Conservation (phyloP, 2,113 vertebrate genomes). For the Azemiops feae region DNA sequence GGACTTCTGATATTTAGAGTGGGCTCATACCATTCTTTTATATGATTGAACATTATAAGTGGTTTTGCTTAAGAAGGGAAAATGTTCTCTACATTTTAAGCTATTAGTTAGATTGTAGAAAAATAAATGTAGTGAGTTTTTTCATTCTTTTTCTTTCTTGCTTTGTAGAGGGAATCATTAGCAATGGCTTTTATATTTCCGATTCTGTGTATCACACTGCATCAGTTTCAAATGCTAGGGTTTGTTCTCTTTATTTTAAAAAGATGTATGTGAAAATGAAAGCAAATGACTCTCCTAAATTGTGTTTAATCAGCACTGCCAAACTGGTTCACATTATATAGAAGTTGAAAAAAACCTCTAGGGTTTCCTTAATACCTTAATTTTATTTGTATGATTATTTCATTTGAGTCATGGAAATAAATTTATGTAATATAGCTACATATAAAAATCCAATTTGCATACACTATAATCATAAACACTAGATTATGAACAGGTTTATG, state of each 20-base stretch:
- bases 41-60: conserved; percentile 5
- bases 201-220: background rate
- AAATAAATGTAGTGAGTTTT: background rate
- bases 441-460: background rate
- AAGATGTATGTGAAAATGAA: conserved; percentile 37
- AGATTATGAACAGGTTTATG: background rate
- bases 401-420: conserved; percentile 19
- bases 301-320: conserved; percentile 24
- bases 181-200: conserved; percentile 27
- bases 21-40: background rate
- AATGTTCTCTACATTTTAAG: conserved; percentile 5
- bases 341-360: background rate
- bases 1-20: background rate
- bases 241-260: conserved; percentile 21
- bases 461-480: background rate
- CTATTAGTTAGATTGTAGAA: conserved; percentile 22
- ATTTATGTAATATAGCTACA: background rate
- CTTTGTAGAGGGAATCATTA: conserved; percentile 27
- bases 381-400: background rate
- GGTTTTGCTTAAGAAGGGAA: background rate
- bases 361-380: background rate
- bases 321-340: conserved; percentile 8
- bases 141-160: background rate
- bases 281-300: conserved; percentile 35
- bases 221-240: conserved; percentile 22